Conservation (phyloP, 2,113 vertebrate genomes). For the Aythya baeri region DNA sequence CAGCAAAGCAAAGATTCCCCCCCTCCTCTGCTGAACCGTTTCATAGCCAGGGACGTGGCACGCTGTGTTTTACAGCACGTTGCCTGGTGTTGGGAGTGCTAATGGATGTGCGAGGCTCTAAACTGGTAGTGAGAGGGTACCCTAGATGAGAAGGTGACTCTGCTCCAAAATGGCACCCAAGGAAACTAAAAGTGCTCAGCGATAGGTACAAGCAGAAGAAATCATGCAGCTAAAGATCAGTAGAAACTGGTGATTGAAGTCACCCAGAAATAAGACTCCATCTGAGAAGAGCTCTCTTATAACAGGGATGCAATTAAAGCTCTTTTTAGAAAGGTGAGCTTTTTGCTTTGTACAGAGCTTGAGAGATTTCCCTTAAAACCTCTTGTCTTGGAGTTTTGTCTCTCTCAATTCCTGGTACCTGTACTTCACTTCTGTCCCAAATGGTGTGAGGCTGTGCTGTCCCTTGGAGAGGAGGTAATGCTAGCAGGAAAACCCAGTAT, state of each 20-base stretch:
- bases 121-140: not conserved
- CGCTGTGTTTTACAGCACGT: not conserved
- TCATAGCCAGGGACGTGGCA: not conserved
- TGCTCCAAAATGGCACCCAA: not conserved
- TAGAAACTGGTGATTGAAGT: conserved; percentile 17
- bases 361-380: not conserved
- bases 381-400: not conserved
- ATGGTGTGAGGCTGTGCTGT: not conserved
- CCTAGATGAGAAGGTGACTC: not conserved
- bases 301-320: not conserved
- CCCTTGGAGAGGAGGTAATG: not conserved
- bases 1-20: not conserved
- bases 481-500: not conserved
- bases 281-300: not conserved
- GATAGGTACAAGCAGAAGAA: not conserved
- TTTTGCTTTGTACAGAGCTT: not conserved
- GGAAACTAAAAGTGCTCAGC: not conserved
- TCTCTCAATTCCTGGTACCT: not conserved
- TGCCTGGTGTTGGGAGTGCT: not conserved
- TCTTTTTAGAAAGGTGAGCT: not conserved
- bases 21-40: not conserved
- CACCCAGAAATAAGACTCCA: not conserved
- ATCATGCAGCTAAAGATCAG: not conserved
- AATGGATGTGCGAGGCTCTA: not conserved
- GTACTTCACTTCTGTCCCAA: not conserved